Evolutionary conservation across 2,113 vertebrate species (phyloP).

Genomic region (Podilymbus podiceps): DNA sequence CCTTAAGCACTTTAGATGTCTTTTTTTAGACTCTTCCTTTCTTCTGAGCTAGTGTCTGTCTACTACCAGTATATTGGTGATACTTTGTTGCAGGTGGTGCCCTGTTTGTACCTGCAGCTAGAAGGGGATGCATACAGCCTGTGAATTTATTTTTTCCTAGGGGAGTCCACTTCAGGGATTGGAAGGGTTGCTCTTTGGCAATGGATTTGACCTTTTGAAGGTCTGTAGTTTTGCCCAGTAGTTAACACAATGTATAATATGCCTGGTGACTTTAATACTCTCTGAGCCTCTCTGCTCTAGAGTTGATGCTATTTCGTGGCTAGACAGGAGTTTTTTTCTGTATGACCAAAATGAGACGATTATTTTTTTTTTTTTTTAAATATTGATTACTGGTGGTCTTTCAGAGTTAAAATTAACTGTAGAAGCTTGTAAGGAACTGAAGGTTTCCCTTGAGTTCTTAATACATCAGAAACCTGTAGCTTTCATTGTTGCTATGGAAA

Average conservation of each 20-base stretch:
- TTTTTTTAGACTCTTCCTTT: background rate
- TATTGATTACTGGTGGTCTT: background rate
- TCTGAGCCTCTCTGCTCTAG: background rate
- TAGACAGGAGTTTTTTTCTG: background rate
- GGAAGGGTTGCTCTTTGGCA: background rate
- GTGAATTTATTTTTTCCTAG: background rate
- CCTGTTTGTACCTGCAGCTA: background rate
- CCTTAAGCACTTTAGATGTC: constrained; percentile 76
- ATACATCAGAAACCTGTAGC: background rate
- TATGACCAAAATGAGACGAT: background rate
- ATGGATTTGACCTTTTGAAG: background rate
- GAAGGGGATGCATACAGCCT: background rate
- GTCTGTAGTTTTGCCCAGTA: background rate
- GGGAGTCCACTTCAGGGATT: background rate
- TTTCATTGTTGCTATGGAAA: background rate
- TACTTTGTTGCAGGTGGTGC: background rate
- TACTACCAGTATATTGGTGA: background rate
- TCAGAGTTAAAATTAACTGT: background rate
- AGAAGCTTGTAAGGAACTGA: background rate
- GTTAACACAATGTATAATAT: background rate
- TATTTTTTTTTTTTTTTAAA: background rate
- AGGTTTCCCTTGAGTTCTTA: background rate
- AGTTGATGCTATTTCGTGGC: background rate
- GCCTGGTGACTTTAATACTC: background rate
- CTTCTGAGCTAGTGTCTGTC: constrained; percentile 7